Base-by-base conservation (phyloP, 2,888 invertebrate species). In the Lordiphosa andalusiaca region DNA sequence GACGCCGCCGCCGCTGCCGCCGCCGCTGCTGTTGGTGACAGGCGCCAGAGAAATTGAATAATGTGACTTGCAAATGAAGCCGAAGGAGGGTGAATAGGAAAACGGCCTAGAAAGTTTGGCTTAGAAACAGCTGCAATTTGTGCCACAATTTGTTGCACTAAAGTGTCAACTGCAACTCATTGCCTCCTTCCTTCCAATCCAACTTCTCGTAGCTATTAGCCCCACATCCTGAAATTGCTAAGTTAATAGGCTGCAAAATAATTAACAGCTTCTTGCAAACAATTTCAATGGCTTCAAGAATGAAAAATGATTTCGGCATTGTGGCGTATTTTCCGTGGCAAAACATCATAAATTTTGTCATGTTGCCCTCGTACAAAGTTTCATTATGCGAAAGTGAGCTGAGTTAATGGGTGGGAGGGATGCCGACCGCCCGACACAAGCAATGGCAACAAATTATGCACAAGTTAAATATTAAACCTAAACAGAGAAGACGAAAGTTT, bases 31-130 rank as follows among this genome's bases (percentile, higher is more conserved):
- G 74, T 44, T 64, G 51, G 60, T 84, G 76, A 84, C 67, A 65
- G 60, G 53, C 59, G 41, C 21, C 52, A 64, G 67, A 35, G 62
- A 70, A 81, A 84, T 84, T 77, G 77, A 77, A 84, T 77, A 77
- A 77, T 77, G 77, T 64, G 82, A 63, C 82, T 70, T 77, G 74
- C 66, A 77, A 84, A 81, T 70, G 84, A 82, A 82, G 82, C 82
- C 76, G 73, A 61, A 51, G 36, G 12, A 5, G 9, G 23, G 13
- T 4, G 16, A 9, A 10, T 7, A 13, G 36, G 10, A 23, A 33
- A 48, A 6, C 53, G 54, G 50, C 60, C 69, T 64, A 46, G 41
- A 63, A 61, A 50, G 50, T 36, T 44, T 53, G 35, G 40, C 41
- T 47, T 42, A 25, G 53, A 50, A 61, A 61, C 58, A 70, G 75